Conservation (phyloP, 2,888 invertebrate genomes). For the Allophyes oxyacanthae region DNA sequence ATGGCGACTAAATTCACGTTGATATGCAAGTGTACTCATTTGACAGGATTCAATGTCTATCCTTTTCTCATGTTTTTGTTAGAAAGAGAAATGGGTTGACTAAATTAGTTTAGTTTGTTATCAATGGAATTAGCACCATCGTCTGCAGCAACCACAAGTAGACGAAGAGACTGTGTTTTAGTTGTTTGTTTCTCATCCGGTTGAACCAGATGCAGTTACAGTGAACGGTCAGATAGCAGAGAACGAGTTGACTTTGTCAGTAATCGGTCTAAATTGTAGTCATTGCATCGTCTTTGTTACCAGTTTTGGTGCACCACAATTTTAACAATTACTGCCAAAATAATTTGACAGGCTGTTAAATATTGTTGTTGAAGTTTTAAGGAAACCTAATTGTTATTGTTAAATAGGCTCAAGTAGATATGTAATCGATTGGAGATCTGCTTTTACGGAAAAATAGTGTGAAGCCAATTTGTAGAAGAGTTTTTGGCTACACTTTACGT, state of each 20-base stretch:
- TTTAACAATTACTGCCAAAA: conserved; percentile 1
- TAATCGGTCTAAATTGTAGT: neutral
- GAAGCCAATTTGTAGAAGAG: neutral
- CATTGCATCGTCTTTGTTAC: neutral
- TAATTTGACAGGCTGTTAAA: neutral
- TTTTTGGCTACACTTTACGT: neutral
- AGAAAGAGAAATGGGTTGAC: too few relatives aligned
- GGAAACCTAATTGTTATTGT: conserved; percentile 23
- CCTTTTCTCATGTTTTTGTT: too few relatives aligned
- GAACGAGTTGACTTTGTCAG: conserved; percentile 1
- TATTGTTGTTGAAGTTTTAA: too few relatives aligned
- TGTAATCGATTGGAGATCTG: conserved; percentile 5
- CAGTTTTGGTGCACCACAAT: neutral
- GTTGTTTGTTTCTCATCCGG: neutral
- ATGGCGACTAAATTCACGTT: too few relatives aligned
- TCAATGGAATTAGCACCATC: too few relatives aligned
- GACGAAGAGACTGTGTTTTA: neutral
- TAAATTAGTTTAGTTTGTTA: too few relatives aligned
- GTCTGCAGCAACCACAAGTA: neutral
- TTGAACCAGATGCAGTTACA: neutral
- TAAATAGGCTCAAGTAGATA: conserved; percentile 6
- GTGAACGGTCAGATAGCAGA: neutral
- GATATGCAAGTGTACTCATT: too few relatives aligned
- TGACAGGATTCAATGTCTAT: too few relatives aligned
- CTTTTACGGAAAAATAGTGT: neutral